Conservation (phyloP, 2,797 vertebrate species). For the Eulemur albifrons region DNA sequence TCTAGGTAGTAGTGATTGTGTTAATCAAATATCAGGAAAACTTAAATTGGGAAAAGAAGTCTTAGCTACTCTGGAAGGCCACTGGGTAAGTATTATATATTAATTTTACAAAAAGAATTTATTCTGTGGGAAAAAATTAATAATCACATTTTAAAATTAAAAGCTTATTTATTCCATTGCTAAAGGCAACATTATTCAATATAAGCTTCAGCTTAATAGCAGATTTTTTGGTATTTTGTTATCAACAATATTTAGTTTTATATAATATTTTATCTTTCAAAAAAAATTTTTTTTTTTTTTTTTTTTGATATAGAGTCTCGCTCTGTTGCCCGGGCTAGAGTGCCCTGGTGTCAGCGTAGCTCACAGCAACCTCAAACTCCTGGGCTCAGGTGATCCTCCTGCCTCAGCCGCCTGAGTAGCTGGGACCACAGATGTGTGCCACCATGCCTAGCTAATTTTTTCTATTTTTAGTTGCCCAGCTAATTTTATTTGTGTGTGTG, state of each 20-base stretch:
- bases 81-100: slow-evolving; percentile 91
- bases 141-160: background rate
- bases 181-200: slow-evolving; percentile 36
- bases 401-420: too few relatives aligned
- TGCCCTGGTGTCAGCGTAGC: too few relatives aligned
- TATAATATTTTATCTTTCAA: slow-evolving; percentile 23
- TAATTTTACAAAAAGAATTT: slow-evolving; percentile 43
- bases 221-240: slow-evolving; percentile 13
- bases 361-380: too few relatives aligned
- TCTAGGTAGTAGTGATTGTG: slow-evolving; percentile 95
- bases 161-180: background rate
- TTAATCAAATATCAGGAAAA: slow-evolving; percentile 97
- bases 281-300: too few relatives aligned
- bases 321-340: too few relatives aligned
- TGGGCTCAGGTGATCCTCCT: too few relatives aligned
- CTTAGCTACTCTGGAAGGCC: slow-evolving; percentile 94
- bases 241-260: slow-evolving; percentile 17
- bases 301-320: too few relatives aligned
- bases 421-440: too few relatives aligned
- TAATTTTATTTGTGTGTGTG: too few relatives aligned
- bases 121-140: background rate
- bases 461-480: too few relatives aligned
- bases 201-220: background rate
- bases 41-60: slow-evolving; percentile 99
- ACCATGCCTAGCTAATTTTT: too few relatives aligned